Conservation (phyloP, 2,888 invertebrate species). For the Athrips mouffetella region DNA sequence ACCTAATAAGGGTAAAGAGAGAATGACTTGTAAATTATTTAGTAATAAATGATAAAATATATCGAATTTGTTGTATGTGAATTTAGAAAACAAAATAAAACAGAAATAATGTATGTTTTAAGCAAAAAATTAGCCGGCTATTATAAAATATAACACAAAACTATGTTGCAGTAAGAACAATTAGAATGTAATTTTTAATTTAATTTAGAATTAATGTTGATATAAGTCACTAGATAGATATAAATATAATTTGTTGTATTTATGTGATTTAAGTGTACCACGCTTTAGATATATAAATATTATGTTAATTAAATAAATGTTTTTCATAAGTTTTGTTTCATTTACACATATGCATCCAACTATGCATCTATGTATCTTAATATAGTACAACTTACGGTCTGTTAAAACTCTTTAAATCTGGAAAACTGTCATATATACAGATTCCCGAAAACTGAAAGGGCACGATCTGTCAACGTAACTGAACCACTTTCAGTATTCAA, state of each 20-base stretch:
- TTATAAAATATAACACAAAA: not conserved
- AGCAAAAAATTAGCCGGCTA: too few relatives aligned
- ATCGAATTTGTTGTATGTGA: not conserved
- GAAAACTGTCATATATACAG: too few relatives aligned
- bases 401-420: too few relatives aligned
- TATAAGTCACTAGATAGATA: too few relatives aligned
- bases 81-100: too few relatives aligned
- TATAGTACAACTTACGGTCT: too few relatives aligned
- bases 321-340: not conserved
- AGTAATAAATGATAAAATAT: not conserved
- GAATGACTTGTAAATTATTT: not conserved
- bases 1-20: not conserved
- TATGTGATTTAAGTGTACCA: constrained; percentile 7
- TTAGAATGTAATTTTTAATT: not conserved
- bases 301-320: constrained; percentile 12
- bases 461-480: too few relatives aligned
- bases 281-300: constrained; percentile 9
- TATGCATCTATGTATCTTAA: too few relatives aligned
- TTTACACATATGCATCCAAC: too few relatives aligned
- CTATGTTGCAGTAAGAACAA: not conserved
- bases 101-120: too few relatives aligned
- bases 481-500: too few relatives aligned
- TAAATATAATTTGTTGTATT: not conserved
- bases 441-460: too few relatives aligned
- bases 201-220: not conserved